Evolutionary conservation across 2,888 invertebrate genomes (phyloP).

Genomic region (Drosophila nr. medialis): DNA sequence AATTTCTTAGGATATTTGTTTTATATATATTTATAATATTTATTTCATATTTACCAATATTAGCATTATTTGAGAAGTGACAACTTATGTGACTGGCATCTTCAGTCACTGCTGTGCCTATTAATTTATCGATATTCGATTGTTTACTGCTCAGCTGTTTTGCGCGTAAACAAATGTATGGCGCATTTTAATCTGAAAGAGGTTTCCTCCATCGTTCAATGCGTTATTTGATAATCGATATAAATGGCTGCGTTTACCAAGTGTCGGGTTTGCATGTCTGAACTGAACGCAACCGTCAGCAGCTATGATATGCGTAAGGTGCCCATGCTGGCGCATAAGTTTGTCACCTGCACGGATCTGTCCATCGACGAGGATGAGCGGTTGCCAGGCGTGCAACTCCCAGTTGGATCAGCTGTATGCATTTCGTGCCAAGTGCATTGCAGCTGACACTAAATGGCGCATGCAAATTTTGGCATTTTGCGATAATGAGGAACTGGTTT

Average conservation of each 20-base stretch:
- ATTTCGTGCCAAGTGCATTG: slow-evolving; percentile 46
- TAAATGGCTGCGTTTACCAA: slow-evolving; percentile 26
- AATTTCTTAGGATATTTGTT: background rate
- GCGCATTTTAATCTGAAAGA: background rate
- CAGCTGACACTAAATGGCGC: slow-evolving; percentile 46
- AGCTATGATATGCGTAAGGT: slow-evolving; percentile 39
- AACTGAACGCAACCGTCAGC: slow-evolving; percentile 2
- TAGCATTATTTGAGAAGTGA: background rate
- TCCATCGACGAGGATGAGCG: slow-evolving; percentile 32
- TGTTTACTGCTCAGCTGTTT: slow-evolving; percentile 15
- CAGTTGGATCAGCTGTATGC: slow-evolving; percentile 38
- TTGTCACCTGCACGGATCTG: slow-evolving; percentile 60
- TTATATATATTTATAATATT: background rate
- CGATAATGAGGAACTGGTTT: slow-evolving; percentile 18
- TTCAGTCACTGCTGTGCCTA: background rate
- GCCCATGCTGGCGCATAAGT: slow-evolving; percentile 58
- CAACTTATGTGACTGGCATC: background rate
- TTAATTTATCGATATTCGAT: slow-evolving; percentile 32
- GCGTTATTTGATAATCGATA: slow-evolving; percentile 7
- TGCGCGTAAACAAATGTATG: background rate
- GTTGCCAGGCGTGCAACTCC: slow-evolving; percentile 32
- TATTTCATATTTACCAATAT: background rate
- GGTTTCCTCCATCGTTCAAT: slow-evolving; percentile 3
- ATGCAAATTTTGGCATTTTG: slow-evolving; percentile 36
- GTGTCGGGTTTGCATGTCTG: slow-evolving; percentile 45